Evolutionary conservation across 2,888 invertebrate genomes (phyloP), one percentile per base, ranked within the genome.

Genomic region (Plebejus anna): DNA sequence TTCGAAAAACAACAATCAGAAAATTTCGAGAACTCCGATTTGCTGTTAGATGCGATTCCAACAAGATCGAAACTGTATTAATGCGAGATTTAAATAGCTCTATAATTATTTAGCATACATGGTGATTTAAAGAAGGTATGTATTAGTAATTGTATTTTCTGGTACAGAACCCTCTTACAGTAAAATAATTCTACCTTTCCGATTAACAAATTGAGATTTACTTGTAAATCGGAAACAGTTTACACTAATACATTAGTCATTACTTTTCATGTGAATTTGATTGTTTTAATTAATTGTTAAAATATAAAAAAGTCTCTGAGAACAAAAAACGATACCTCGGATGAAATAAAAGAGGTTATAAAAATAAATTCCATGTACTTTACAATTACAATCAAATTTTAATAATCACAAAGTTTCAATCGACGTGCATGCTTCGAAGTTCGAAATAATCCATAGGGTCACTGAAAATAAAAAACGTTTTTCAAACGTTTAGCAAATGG

Each of bases 141-240:
- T 22, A 22, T 0, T 22, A 22, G 0, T 22, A 32, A 32, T 32
- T 32, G 32, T 32, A 32, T 4, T 57, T 57, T 57, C 4, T 57
- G n/a, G 16, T 57, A 57, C 61, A 11, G 61, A 61, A 61, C 61
- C 61, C 61, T 11, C 61, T 9, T 61, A 28, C 9, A 28, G 28
- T 28, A 28, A 28, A 11, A 28, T 22, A 11, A 22, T 28, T 61
- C 61, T 11, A 28, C 28, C 11, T 61, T 61, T 28, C 61, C n/a
- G 61, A 22, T 28, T 61, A 59, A 59, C 16, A 9, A 59, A 11
- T 28, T 61, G 28, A 61, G 28, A 22, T 28, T 28, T 2, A 61
- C 61, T 61, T 61, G 22, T 61, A 61, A 61, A 61, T 61, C 61
- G 28, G 28, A 61, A 61, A 61, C 61, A 61, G 28, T 28, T 61